These are phyloP conservation scores for Tetrax tetrax DNA, from an alignment of 2,113 vertebrate species.

Conservation along the genomic window DNA sequence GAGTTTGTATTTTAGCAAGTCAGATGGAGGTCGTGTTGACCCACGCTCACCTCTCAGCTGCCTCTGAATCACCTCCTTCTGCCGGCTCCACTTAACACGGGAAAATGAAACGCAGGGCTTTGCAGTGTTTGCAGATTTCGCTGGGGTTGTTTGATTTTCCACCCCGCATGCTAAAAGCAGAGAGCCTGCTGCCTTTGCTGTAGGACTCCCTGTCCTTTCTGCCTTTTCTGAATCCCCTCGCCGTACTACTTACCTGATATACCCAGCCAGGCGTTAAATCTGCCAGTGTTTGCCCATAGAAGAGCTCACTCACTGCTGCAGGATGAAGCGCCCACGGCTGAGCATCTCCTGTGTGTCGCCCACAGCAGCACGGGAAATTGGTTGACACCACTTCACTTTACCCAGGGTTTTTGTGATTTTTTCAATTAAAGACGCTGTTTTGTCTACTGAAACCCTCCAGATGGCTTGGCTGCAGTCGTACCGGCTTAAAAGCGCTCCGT, in stretches of 20 bases:
- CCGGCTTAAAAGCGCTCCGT: neutral
- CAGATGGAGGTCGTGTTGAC: neutral
- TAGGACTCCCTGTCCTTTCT: neutral
- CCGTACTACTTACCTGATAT: neutral
- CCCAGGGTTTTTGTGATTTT: neutral
- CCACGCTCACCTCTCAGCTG: neutral
- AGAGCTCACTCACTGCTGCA: neutral
- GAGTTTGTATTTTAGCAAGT: neutral
- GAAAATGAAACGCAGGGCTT: neutral
- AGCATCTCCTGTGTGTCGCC: neutral
- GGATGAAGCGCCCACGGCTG: accelerated
- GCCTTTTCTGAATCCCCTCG: neutral
- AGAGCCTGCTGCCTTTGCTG: neutral
- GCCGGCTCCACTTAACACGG: accelerated
- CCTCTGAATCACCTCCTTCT: neutral
- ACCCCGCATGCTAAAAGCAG: neutral
- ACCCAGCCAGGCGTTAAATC: neutral
- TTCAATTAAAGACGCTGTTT: neutral
- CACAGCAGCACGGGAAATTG: neutral
- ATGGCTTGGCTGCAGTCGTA: neutral
- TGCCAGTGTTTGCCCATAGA: neutral
- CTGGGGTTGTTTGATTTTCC: slow-evolving; percentile 48
- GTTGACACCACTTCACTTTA: neutral
- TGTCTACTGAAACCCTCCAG: neutral
- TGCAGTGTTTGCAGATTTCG: neutral